These are phyloP conservation scores for Cuculus canorus DNA, from an alignment of 2,797 vertebrate species.

Conservation along the genomic window DNA sequence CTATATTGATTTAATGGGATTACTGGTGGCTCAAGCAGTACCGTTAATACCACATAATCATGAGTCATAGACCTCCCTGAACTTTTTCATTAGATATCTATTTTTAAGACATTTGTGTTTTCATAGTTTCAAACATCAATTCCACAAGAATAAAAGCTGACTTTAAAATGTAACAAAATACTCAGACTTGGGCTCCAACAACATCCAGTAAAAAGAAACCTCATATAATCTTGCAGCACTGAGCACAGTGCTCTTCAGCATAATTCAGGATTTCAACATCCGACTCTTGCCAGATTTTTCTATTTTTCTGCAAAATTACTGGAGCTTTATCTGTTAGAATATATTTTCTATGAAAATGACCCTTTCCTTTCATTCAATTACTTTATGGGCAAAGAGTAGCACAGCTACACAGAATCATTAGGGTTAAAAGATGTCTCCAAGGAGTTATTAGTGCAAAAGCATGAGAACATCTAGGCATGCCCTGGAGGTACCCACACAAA, in stretches of 20 bases:
- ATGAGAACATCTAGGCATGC: neutral
- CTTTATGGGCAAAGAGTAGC: neutral
- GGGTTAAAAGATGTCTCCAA: neutral
- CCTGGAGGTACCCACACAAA: neutral
- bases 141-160: constrained; percentile 11
- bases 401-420: neutral
- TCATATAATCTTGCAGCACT: neutral
- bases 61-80: constrained; percentile 18
- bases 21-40: neutral
- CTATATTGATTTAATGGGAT: neutral
- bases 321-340: neutral
- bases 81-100: neutral
- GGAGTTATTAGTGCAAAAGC: neutral
- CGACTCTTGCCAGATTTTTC: neutral
- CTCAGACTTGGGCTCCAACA: neutral
- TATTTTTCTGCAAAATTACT: neutral
- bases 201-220: neutral
- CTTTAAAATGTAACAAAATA: constrained; percentile 15
- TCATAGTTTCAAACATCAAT: constrained; percentile 23
- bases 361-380: neutral
- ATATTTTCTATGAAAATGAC: neutral
- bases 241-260: neutral
- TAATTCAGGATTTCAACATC: neutral
- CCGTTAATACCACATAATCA: neutral
- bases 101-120: constrained; percentile 28